A percentile compares a stretch with the other conserved stretches of the same genome.
Evolutionary conservation across 2,113 vertebrate genomes (phyloP).

Genomic region (Takifugu flavidus): DNA sequence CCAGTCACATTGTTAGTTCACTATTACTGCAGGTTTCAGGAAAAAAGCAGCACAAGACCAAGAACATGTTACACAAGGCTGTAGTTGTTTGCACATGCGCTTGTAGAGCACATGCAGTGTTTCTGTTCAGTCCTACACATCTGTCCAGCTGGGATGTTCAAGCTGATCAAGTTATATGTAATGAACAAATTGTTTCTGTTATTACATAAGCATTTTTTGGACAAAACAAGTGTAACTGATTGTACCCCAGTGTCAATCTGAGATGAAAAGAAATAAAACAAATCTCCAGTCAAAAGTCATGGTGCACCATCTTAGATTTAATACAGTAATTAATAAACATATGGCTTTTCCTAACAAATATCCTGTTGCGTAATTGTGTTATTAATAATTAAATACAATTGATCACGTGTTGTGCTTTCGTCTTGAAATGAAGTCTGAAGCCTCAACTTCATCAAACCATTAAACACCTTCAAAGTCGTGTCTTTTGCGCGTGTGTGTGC

Average conservation of each 20-base stretch:
- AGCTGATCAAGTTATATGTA: conserved; percentile 30
- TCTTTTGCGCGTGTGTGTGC: no score
- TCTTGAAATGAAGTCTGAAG: no score
- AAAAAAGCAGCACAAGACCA: not conserved
- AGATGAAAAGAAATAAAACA: no score
- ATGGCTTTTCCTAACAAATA: no score
- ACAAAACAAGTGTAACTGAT: not conserved
- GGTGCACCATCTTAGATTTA: no score
- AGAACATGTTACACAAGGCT: not conserved
- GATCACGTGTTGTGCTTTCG: no score
- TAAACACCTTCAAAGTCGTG: no score
- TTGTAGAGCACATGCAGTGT: not conserved
- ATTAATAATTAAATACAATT: no score
- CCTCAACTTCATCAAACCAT: no score
- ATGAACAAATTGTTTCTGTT: conserved; percentile 10
- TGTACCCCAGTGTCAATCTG: not conserved
- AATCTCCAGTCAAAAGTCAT: no score
- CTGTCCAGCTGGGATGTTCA: conserved; percentile 9
- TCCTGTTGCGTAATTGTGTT: no score
- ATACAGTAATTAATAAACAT: no score
- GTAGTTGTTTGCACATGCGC: not conserved
- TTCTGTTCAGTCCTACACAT: conserved; percentile 20
- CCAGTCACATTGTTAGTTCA: not conserved
- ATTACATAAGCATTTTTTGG: conserved; percentile 1
- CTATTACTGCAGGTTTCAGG: not conserved